These are phyloP conservation scores for Macrosiphum euphorbiae DNA, from an alignment of 2,888 invertebrate genomes.

Conservation along the genomic window DNA sequence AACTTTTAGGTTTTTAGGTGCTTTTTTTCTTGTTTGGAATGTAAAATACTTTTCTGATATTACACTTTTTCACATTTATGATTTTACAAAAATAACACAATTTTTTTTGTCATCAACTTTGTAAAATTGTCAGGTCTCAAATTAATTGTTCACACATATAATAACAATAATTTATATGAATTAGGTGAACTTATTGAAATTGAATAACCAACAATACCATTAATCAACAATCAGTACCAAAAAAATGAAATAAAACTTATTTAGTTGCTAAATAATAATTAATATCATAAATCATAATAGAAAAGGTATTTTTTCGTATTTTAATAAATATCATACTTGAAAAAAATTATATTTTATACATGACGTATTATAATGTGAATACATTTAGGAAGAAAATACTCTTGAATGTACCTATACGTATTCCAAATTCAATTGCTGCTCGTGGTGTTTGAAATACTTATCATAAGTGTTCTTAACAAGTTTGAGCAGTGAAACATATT, in stretches of 20 bases:
- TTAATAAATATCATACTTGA: background rate
- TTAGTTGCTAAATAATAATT: background rate
- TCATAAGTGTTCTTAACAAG: background rate
- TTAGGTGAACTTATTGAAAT: too few species aligned
- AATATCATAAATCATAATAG: background rate
- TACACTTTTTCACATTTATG: background rate
- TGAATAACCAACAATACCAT: background rate
- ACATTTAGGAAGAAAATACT: background rate
- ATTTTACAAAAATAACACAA: background rate
- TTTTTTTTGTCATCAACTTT: background rate
- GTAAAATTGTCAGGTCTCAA: background rate
- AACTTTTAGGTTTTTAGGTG: background rate
- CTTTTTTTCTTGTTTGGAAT: background rate
- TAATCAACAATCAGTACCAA: background rate
- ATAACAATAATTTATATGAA: background rate
- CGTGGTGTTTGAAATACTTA: background rate
- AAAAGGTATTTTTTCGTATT: background rate
- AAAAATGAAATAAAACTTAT: background rate
- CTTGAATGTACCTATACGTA: background rate
- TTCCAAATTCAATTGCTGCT: background rate
- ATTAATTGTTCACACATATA: background rate
- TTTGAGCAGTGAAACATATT: background rate
- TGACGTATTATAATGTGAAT: background rate
- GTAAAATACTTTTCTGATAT: background rate
- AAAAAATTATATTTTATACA: background rate